A percentile compares a stretch with the other conserved stretches of the same genome.
phyloP scores from a whole-genome alignment of 1,140 invertebrate genomes.

The Calycopis cecrops region DNA sequence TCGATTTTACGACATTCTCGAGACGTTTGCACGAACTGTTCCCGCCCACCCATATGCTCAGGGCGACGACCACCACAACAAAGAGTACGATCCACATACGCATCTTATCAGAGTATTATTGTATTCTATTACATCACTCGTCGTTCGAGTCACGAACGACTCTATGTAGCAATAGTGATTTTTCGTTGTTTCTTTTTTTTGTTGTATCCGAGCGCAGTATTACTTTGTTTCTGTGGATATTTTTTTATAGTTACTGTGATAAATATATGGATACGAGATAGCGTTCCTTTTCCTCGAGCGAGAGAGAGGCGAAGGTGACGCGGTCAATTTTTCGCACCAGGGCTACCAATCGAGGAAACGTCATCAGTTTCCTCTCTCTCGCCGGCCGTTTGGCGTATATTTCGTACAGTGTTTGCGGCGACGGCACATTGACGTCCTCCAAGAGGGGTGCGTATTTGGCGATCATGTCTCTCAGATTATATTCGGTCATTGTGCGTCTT shows the following conservation, averaged over 20 bases:
- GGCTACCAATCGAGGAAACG: conserved; percentile 1
- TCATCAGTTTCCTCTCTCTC: too few species aligned
- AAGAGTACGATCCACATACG: conserved; percentile 7
- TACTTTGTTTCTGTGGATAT: background rate
- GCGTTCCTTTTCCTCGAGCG: conserved; percentile 5
- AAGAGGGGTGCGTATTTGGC: background rate
- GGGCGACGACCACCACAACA: background rate
- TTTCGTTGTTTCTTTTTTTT: too few species aligned
- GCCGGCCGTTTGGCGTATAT: too few species aligned
- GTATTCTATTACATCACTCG: too few species aligned
- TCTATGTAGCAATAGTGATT: too few species aligned
- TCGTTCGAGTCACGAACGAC: too few species aligned
- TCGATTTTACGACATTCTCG: conserved; percentile 5
- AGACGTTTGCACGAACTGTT: conserved; percentile 5
- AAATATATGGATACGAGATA: conserved; percentile 7
- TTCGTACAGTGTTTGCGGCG: background rate
- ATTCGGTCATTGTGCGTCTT: conserved; percentile 4
- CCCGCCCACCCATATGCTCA: conserved; percentile 6
- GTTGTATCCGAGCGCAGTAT: too few species aligned
- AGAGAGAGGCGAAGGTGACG: conserved; percentile 4
- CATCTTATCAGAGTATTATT: conserved; percentile 2
- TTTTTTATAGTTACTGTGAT: conserved; percentile 1
- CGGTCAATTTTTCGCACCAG: conserved; percentile 8
- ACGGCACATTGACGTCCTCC: too few species aligned
- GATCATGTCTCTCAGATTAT: conserved; percentile 10